Base-by-base conservation (phyloP, 2,113 vertebrate species). In the Channa argus region DNA sequence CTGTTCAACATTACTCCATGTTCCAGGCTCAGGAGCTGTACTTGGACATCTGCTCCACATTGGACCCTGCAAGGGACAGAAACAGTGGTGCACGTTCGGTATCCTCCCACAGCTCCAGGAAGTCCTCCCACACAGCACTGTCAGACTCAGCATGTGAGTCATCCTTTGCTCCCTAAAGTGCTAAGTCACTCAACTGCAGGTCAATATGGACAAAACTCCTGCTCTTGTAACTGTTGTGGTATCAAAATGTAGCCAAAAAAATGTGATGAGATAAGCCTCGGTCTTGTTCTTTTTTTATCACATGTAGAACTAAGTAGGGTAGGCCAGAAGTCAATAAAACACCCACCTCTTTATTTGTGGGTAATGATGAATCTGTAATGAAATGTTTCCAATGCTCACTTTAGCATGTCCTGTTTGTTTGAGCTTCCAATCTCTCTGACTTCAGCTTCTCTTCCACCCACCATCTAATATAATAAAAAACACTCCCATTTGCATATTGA, bases 121-220 rank as follows among this genome's bases (percentile, higher is more conserved):
- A 86, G 76, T 95, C 95, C 58, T 96, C 96, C 2, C 91, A 93
- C 85, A 94, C 94, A 0, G 92, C 89, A 0, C 77, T 92, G 47
- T 93, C 94, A 0, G 94, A 95, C 88, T 95, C 94, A 0, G 88
- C 94, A 2, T 95, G 96, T 98, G 94, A 46, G 96, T 95, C 59
- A 88, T 83, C 53, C 62, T 79, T 63, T 77, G 64, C 49, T 80
- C 58, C 15, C 66, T 44, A 63, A 76, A 77, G 78, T 50, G 76
- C 47, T 63, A 71, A 78, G 61, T 89, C 86, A 78, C 58, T 81
- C 63, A 15, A n/a, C 62, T 62, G 51, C 39, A 51, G 63, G 37
- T 82, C 63, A 67, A 69, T 47, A 51, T 63, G 51, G 63, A 50
- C 65, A 65, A 13, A 73, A 46, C 51, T 41, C 37, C 15, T 41